phyloP scores from a whole-genome alignment of 2,888 invertebrate genomes.

The Girardia tigrina region DNA sequence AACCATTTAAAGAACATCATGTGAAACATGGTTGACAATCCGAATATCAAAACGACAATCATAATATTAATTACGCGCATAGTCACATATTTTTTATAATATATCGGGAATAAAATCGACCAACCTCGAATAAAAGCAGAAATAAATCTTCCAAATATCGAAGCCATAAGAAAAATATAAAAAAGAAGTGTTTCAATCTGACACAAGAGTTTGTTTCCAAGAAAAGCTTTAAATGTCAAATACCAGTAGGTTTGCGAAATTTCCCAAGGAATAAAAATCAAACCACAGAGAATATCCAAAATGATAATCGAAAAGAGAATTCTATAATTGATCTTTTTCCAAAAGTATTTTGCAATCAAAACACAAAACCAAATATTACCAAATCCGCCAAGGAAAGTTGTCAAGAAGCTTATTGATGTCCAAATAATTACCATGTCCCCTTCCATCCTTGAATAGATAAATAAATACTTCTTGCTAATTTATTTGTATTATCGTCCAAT shows the following conservation, averaged over 20 bases:
- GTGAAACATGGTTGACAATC: constrained; percentile 25
- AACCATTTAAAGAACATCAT: not conserved
- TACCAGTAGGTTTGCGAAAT: not conserved
- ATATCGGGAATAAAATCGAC: constrained; percentile 6
- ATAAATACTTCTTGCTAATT: too few relatives aligned
- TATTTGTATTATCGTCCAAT: too few relatives aligned
- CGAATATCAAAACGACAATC: not conserved
- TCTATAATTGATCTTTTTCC: constrained; percentile 20
- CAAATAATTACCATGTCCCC: too few relatives aligned
- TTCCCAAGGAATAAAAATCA: constrained; percentile 30
- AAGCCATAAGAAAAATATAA: constrained; percentile 26
- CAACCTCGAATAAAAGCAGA: constrained; percentile 5
- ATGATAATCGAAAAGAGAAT: not conserved
- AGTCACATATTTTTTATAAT: constrained; percentile 3
- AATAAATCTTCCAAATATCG: constrained; percentile 9
- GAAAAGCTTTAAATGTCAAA: not conserved
- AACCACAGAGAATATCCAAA: constrained; percentile 5
- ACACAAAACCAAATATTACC: too few relatives aligned
- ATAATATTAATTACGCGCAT: not conserved
- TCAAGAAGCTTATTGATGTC: too few relatives aligned
- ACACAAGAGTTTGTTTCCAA: constrained; percentile 18
- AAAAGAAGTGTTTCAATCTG: not conserved
- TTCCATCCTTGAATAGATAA: too few relatives aligned
- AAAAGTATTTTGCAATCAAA: too few relatives aligned
- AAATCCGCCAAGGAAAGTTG: too few relatives aligned